These are phyloP conservation scores for Cheilosia scutellata DNA, from an alignment of 2,888 invertebrate species.

Conservation along the genomic window DNA sequence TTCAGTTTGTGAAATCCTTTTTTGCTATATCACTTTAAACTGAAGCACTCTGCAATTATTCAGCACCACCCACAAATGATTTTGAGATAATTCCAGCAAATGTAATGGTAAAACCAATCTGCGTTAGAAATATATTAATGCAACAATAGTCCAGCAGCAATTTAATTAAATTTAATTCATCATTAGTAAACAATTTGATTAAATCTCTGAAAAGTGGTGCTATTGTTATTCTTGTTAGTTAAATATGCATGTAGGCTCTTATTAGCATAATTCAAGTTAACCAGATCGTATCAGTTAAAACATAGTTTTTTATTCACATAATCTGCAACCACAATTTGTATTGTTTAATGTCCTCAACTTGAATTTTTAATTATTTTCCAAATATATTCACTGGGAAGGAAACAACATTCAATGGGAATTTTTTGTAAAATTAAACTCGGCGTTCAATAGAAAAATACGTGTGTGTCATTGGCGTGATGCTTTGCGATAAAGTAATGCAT, in stretches of 20 bases:
- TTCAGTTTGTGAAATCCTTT: no score
- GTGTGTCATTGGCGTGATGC: conserved; percentile 8
- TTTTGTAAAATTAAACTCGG: background rate
- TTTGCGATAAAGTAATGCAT: background rate
- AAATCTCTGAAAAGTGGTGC: background rate
- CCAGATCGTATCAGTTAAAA: background rate
- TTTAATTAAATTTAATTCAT: background rate
- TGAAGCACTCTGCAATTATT: no score
- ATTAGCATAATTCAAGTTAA: background rate
- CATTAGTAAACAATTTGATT: background rate
- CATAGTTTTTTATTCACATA: background rate
- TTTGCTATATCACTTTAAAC: no score
- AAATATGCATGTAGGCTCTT: background rate
- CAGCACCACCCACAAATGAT: no score
- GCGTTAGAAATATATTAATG: no score
- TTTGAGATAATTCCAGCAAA: no score
- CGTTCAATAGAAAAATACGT: background rate
- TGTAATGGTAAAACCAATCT: no score
- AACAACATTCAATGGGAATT: background rate
- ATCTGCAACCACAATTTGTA: background rate
- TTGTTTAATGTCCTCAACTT: conserved; percentile 3
- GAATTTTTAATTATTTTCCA: background rate
- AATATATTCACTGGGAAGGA: background rate
- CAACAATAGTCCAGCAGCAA: no score
- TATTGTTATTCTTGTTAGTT: background rate